Percentiles rank a stretch among this genome's conserved stretches.
These are phyloP conservation scores for Heliangelus exortis DNA, from an alignment of 2,797 vertebrate species.

Conservation along the genomic window DNA sequence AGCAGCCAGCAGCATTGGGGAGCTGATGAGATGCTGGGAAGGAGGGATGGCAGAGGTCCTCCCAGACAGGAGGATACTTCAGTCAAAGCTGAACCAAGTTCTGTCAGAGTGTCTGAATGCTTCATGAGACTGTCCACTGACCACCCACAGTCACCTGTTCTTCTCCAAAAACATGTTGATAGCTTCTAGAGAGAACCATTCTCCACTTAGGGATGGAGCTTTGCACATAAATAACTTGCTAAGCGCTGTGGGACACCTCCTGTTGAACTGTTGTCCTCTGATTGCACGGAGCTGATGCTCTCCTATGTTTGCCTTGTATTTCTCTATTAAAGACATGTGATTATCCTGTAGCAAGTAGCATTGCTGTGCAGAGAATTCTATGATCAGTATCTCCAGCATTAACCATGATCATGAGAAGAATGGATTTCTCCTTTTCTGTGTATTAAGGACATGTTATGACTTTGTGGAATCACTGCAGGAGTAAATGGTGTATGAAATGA, in stretches of 20 bases:
- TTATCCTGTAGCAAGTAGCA: slow-evolving; percentile 14
- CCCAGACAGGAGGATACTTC: background rate
- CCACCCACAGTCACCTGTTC: background rate
- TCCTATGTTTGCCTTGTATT: background rate
- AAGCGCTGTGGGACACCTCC: slow-evolving; percentile 1
- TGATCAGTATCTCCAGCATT: background rate
- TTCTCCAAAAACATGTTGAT: background rate
- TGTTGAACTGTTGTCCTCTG: background rate
- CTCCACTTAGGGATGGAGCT: background rate
- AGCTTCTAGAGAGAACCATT: background rate
- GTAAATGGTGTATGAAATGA: slow-evolving; percentile 82
- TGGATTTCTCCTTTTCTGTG: slow-evolving; percentile 53
- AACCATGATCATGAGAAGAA: background rate
- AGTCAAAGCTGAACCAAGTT: background rate
- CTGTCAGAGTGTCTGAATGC: background rate
- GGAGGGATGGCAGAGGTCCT: background rate
- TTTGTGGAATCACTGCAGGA: slow-evolving; percentile 65
- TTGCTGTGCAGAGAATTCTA: background rate
- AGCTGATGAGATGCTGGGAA: background rate
- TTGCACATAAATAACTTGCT: background rate
- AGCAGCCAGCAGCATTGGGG: rapidly evolving
- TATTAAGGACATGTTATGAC: slow-evolving; percentile 58
- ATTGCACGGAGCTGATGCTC: background rate
- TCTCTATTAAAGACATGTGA: background rate
- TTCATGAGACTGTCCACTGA: rapidly evolving